phyloP scores from a whole-genome alignment of 2,113 vertebrate species.

The Chaenocephalus aceratus region DNA sequence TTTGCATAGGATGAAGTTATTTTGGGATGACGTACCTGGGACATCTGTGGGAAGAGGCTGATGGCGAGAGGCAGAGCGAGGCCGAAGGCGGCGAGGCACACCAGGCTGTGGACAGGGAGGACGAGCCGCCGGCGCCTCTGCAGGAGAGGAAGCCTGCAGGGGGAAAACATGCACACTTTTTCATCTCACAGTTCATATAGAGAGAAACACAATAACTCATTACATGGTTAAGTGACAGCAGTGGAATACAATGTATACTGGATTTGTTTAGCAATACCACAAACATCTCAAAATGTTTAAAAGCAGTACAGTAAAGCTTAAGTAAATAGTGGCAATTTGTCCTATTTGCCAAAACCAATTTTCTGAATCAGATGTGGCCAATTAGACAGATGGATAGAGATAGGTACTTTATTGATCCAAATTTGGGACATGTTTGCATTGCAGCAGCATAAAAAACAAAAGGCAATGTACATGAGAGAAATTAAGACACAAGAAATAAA shows the following conservation, averaged over 20 bases:
- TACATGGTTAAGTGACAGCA: neutral
- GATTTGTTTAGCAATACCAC: neutral
- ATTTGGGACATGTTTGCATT: no score
- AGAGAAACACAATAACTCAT: neutral
- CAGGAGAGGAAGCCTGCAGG: constrained; percentile 87
- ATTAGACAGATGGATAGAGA: no score
- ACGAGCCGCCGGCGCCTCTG: constrained; percentile 84
- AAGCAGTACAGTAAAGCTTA: no score
- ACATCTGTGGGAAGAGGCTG: constrained; percentile 97
- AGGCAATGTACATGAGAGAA: no score
- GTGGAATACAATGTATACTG: neutral
- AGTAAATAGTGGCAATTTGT: neutral
- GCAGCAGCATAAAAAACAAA: no score
- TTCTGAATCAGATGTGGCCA: no score
- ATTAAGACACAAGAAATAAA: no score
- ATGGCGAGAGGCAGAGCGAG: constrained; percentile 95
- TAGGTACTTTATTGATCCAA: no score
- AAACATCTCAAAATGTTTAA: neutral
- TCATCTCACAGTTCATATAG: neutral
- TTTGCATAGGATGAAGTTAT: neutral
- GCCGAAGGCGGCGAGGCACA: constrained; percentile 92
- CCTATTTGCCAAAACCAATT: neutral
- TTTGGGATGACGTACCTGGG: constrained; percentile 84
- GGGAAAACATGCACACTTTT: neutral
- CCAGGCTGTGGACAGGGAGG: constrained; percentile 92